Conservation (phyloP, 2,113 vertebrate species). For the Ophthalmolycus amberensis region DNA sequence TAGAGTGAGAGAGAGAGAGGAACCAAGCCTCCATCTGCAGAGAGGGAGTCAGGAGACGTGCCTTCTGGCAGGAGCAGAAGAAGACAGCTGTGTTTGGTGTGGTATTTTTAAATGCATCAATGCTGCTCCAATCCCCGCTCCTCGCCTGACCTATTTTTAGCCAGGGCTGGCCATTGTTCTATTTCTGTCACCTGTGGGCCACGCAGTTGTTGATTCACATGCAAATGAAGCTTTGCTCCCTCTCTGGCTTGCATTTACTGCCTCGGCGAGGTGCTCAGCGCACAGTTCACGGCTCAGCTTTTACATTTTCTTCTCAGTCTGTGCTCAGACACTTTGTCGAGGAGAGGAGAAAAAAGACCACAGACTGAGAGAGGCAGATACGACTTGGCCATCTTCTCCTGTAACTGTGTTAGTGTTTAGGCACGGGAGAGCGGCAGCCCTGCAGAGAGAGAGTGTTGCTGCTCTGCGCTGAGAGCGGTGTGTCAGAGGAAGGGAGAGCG, state of each 20-base stretch:
- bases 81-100: conserved; percentile 99
- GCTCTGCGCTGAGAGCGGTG: conserved; percentile 55
- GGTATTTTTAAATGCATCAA: conserved; percentile 99
- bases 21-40: conserved; percentile 77
- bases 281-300: conserved; percentile 66
- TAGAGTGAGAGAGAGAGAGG: conserved; percentile 47
- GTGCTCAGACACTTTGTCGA: conserved; percentile 52
- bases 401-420: conserved; percentile 56
- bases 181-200: conserved; percentile 98
- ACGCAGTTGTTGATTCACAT: conserved; percentile 98
- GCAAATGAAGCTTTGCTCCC: conserved; percentile 90
- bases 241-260: conserved; percentile 63
- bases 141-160: conserved; percentile 99
- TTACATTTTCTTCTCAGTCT: conserved; percentile 36
- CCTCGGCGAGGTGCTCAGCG: conserved; percentile 67
- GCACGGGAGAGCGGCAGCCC: conserved; percentile 44
- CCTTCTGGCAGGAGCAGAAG: conserved; percentile 89
- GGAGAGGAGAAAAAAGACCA: conserved; percentile 39
- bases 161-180: conserved; percentile 99
- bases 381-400: conserved; percentile 56
- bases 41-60: conserved; percentile 81
- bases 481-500: conserved; percentile 67
- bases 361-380: conserved; percentile 44
- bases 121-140: conserved; percentile 97
- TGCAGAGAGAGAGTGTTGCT: conserved; percentile 58